Percentiles rank a stretch among this genome's conserved stretches.
These are phyloP conservation scores for Epsilonema sp. DNA, from an alignment of 2,888 invertebrate genomes.

Conservation along the genomic window DNA sequence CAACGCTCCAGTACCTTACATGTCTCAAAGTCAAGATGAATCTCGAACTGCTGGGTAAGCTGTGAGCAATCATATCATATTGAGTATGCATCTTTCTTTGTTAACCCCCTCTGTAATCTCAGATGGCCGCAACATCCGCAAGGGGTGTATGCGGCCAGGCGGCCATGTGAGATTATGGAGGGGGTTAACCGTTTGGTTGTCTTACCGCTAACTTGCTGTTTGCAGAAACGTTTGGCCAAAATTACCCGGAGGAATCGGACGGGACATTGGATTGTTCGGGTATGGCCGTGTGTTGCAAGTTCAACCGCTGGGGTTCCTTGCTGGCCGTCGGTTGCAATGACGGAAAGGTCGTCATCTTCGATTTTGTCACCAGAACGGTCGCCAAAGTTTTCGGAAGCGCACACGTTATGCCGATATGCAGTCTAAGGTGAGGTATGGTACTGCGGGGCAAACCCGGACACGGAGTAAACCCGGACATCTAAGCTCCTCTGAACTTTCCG, in stretches of 20 bases:
- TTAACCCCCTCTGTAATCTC: no score
- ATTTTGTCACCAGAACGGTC: conserved; percentile 87
- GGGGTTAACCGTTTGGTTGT: no score
- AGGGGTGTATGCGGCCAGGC: no score
- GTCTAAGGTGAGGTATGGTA: conserved; percentile 11
- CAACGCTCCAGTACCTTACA: no score
- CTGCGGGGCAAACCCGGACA: no score
- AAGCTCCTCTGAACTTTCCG: no score
- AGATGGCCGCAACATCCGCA: no score
- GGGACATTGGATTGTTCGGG: conserved; percentile 85
- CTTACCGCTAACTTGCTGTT: no score
- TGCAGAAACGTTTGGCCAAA: conserved; percentile 7
- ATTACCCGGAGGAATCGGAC: conserved; percentile 55
- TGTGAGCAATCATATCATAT: neutral
- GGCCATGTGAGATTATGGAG: no score
- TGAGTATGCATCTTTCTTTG: neutral
- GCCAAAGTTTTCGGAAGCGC: conserved; percentile 79
- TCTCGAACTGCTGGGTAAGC: conserved; percentile 1
- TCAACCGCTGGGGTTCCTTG: conserved; percentile 55
- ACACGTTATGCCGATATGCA: conserved; percentile 85
- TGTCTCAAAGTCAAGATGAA: no score
- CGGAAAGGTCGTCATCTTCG: conserved; percentile 93
- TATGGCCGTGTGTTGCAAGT: conserved; percentile 63
- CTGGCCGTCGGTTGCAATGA: conserved; percentile 96
- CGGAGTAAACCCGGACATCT: no score